These are phyloP conservation scores for Scolopax rusticola DNA, from an alignment of 2,797 vertebrate genomes.

Conservation along the genomic window DNA sequence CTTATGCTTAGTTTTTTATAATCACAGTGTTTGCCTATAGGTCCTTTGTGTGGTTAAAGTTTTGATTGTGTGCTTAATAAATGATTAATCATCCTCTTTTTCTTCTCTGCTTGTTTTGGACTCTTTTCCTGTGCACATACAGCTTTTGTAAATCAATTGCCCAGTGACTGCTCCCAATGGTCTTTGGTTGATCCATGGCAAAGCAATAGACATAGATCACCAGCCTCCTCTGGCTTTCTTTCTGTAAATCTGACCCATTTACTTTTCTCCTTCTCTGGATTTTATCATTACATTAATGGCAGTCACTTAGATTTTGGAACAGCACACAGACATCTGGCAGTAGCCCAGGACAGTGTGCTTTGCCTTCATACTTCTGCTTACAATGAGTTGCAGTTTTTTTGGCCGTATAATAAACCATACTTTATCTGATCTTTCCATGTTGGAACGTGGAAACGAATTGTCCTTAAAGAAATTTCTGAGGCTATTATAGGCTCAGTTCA, in stretches of 20 bases:
- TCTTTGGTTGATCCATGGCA: not conserved
- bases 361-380: not conserved
- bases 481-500: not conserved
- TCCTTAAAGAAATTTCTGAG: not conserved
- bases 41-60: not conserved
- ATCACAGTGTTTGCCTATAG: not conserved
- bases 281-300: slow-evolving; percentile 28
- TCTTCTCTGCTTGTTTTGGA: not conserved
- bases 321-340: not conserved
- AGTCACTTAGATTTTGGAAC: slow-evolving; percentile 21
- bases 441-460: not conserved
- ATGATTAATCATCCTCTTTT: not conserved
- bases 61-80: slow-evolving; percentile 26
- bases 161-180: not conserved
- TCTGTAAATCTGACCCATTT: slow-evolving; percentile 23
- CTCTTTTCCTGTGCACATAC: not conserved
- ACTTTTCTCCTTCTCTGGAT: slow-evolving; percentile 8
- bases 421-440: slow-evolving; percentile 7
- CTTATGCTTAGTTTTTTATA: not conserved
- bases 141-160: not conserved
- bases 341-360: not conserved
- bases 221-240: not conserved
- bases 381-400: not conserved
- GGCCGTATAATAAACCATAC: not conserved
- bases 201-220: not conserved